Evolutionary conservation across 2,888 invertebrate species (phyloP), one percentile per base, ranked within the genome.

Genomic region (Ophonus ardosiacus): DNA sequence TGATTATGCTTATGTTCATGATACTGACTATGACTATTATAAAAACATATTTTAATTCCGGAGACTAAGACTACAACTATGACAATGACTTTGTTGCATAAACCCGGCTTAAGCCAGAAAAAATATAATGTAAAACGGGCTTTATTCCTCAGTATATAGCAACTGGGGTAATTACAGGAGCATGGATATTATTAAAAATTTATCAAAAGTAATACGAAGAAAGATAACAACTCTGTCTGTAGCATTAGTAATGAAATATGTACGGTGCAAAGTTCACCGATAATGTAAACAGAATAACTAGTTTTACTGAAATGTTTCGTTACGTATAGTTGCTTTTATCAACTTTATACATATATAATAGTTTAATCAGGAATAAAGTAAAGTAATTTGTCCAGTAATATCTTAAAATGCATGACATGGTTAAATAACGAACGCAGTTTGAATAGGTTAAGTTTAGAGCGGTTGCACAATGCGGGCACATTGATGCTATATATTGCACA

Each of bases 341-440:
- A 40, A 68, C n/a, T 68, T 68, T 68, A 68, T 40, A 15, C n/a
- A 40, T 38, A 15, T 38, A 40, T 38, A 68, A 68, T 68, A 68
- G 68, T 40, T 68, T 68, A 68, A 68, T 68, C 68, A 68, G 15
- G 68, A 68, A 68, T 68, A 40, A 68, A 40, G 68, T 68, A 68
- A 68, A 68, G 38, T 38, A 68, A 68, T 74, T 74, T 74, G 71
- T 74, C 51, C 71, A 18, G 71, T 74, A 43, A 74, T 74, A 74
- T 74, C 71, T 74, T 74, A 74, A 74, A 74, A 74, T 74, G 43
- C 71, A 74, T 74, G 71, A 38, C 68, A 38, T 68, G 68, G 7
- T 74, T 18, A 74, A 74, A 74, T 74, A 74, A 74, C 71, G 71
- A 74, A 74, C 71, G 21, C 71, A 74, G 71, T 74, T 74, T 74